phyloP scores from a whole-genome alignment of 2,888 invertebrate species.

The Epinotia demarniana region DNA sequence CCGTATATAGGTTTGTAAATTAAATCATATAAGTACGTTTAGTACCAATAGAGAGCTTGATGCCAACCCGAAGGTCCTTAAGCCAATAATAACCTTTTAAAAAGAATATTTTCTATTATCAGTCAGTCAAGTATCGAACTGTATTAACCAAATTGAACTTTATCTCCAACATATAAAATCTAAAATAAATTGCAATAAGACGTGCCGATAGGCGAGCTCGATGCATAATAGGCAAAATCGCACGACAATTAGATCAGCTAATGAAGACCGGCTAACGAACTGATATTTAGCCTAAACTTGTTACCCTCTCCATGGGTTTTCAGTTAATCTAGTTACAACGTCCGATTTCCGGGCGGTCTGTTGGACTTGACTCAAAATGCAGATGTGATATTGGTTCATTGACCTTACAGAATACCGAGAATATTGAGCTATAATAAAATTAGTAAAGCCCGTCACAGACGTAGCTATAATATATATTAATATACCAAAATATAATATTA shows the following conservation, averaged over 20 bases:
- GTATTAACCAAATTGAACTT: not conserved
- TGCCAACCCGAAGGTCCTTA: too few species aligned
- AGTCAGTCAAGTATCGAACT: not conserved
- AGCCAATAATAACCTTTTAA: too few species aligned
- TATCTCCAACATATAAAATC: not conserved
- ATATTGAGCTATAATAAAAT: too few species aligned
- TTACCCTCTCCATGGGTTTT: slow-evolving; percentile 49
- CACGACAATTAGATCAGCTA: slow-evolving; percentile 60
- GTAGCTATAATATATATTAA: too few species aligned
- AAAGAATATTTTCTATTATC: too few species aligned
- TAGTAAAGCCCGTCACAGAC: too few species aligned
- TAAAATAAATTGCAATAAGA: not conserved
- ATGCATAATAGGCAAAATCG: slow-evolving; percentile 50
- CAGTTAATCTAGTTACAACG: slow-evolving; percentile 25
- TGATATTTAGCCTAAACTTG: slow-evolving; percentile 50
- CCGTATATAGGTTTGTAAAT: too few species aligned
- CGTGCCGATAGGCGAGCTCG: slow-evolving; percentile 44
- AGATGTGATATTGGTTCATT: not conserved
- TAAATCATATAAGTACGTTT: too few species aligned
- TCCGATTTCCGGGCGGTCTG: slow-evolving; percentile 1
- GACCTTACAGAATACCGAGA: not conserved
- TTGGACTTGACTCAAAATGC: not conserved
- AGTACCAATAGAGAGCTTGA: too few species aligned
- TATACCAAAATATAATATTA: too few species aligned
- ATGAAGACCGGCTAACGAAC: slow-evolving; percentile 54